phyloP scores from a whole-genome alignment of 2,888 invertebrate genomes.

The Erebia epiphron region DNA sequence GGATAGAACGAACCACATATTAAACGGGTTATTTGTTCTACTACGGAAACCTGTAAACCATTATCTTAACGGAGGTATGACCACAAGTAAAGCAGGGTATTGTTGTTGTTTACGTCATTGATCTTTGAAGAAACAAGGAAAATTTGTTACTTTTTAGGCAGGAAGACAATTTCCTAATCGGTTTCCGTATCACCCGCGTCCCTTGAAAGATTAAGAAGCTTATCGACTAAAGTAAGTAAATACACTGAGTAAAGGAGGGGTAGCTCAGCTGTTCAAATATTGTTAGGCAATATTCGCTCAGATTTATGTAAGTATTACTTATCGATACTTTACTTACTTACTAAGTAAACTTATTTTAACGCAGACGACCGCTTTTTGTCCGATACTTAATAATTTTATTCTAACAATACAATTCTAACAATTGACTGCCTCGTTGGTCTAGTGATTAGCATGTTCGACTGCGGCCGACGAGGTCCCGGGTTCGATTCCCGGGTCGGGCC shows the following conservation, averaged over 20 bases:
- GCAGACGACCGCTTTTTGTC: not conserved
- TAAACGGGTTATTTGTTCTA: too few relatives aligned
- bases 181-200: conserved; percentile 9
- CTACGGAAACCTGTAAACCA: too few relatives aligned
- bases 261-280: not conserved
- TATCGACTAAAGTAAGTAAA: conserved; percentile 6
- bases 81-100: not conserved
- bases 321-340: too few relatives aligned
- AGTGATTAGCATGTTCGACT: too few relatives aligned
- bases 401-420: too few relatives aligned
- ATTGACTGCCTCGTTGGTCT: too few relatives aligned
- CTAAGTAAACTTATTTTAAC: too few relatives aligned
- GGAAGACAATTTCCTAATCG: conserved; percentile 4
- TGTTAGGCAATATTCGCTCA: not conserved
- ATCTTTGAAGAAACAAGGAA: not conserved
- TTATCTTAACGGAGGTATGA: too few relatives aligned
- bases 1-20: too few relatives aligned
- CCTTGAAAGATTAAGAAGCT: conserved; percentile 2
- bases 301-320: not conserved
- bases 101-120: conserved; percentile 5
- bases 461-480: too few relatives aligned
- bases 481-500: too few relatives aligned
- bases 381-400: too few relatives aligned
- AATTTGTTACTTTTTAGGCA: conserved; percentile 7
- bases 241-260: conserved; percentile 3